Conservation (phyloP, 2,888 invertebrate genomes). For the Leucophora obtusa region DNA sequence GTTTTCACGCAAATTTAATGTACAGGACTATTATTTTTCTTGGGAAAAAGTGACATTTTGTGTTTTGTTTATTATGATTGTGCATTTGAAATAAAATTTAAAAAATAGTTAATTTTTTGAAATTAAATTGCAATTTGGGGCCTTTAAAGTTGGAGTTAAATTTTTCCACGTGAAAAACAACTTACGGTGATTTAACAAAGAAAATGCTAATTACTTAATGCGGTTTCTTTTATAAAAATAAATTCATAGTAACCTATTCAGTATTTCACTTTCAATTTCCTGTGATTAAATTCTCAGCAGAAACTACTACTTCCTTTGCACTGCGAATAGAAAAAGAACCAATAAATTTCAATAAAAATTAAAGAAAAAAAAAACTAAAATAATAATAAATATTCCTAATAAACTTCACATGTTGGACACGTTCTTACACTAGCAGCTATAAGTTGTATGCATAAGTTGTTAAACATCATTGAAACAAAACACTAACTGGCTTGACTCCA, state of each 20-base stretch:
- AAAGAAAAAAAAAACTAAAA: constrained; percentile 18
- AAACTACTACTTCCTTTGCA: constrained; percentile 54
- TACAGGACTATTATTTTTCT: too few relatives aligned
- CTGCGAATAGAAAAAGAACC: constrained; percentile 31
- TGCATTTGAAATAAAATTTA: too few relatives aligned
- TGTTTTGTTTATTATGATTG: too few relatives aligned
- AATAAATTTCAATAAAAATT: constrained; percentile 39
- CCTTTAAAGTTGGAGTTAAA: too few relatives aligned
- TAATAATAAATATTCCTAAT: constrained; percentile 58
- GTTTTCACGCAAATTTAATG: too few relatives aligned
- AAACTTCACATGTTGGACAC: constrained; percentile 58
- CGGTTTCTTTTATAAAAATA: constrained; percentile 42
- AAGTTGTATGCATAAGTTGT: constrained; percentile 36
- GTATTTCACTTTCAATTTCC: constrained; percentile 64
- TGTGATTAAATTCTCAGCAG: constrained; percentile 48
- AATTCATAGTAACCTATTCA: constrained; percentile 51
- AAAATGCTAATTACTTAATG: not conserved
- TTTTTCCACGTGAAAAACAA: too few relatives aligned
- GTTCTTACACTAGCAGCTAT: constrained; percentile 30
- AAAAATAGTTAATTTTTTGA: too few relatives aligned
- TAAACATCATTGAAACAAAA: constrained; percentile 48
- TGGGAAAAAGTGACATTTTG: too few relatives aligned
- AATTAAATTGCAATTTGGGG: too few relatives aligned
- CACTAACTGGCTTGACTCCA: not conserved
- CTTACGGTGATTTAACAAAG: too few relatives aligned